Conservation (phyloP, 2,113 vertebrate genomes). For the Trochalopteron elliotii region DNA sequence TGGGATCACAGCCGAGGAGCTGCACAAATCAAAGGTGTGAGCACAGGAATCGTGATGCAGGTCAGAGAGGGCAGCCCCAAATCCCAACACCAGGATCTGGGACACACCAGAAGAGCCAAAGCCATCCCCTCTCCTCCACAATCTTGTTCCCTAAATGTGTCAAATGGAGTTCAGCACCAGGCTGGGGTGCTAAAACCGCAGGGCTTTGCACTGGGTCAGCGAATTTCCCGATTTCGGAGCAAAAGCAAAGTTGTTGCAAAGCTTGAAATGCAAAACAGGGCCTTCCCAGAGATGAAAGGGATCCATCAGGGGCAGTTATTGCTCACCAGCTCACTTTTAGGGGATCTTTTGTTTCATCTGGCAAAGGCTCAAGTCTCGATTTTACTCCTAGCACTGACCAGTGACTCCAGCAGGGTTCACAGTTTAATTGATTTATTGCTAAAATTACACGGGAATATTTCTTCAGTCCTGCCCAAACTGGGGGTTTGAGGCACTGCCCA, state of each 20-base stretch:
- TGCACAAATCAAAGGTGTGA: accelerated
- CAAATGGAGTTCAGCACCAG: neutral
- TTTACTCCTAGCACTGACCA: neutral
- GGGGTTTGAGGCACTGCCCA: neutral
- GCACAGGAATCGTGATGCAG: accelerated
- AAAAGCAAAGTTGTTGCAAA: accelerated
- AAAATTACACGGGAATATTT: accelerated
- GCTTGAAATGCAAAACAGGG: neutral
- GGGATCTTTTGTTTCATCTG: neutral
- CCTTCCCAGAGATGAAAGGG: neutral
- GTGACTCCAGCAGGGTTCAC: accelerated
- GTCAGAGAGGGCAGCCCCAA: neutral
- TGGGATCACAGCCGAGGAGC: neutral
- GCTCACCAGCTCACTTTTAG: neutral
- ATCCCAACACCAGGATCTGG: neutral
- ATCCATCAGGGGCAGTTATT: accelerated
- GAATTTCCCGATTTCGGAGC: neutral
- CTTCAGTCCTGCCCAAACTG: neutral
- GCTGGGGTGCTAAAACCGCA: neutral
- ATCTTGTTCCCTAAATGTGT: accelerated
- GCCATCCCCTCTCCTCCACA: neutral
- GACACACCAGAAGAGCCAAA: accelerated
- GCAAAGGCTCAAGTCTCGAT: neutral
- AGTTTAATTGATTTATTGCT: neutral
- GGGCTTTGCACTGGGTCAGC: neutral